These are phyloP conservation scores for Natator depressus DNA, from an alignment of 2,113 vertebrate genomes.

Conservation along the genomic window DNA sequence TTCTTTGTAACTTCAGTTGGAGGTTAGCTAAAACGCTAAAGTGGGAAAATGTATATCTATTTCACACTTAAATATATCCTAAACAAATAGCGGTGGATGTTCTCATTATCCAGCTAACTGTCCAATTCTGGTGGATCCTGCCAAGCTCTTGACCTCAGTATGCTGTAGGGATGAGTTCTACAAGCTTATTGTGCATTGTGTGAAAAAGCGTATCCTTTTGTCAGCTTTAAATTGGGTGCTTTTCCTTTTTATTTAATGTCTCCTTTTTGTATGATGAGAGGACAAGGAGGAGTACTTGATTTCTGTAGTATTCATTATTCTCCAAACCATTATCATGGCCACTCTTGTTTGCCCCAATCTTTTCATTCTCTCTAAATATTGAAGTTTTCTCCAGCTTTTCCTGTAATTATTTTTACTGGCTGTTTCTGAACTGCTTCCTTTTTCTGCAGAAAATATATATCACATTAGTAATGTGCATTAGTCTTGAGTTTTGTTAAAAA, in stretches of 20 bases:
- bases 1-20: too few species aligned
- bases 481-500: neutral
- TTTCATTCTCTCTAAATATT: neutral
- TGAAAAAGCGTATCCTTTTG: neutral
- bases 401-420: neutral
- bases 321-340: neutral
- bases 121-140: too few species aligned
- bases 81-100: too few species aligned
- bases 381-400: neutral
- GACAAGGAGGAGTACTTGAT: neutral
- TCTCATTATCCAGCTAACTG: too few species aligned
- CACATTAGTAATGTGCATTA: neutral
- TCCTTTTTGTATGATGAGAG: neutral
- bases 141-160: neutral
- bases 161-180: neutral
- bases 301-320: neutral
- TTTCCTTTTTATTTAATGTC: neutral
- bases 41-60: too few species aligned
- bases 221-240: neutral
- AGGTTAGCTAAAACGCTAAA: too few species aligned
- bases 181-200: neutral
- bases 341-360: neutral
- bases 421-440: neutral
- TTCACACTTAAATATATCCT: too few species aligned
- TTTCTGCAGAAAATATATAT: neutral